A percentile compares a stretch with the other conserved stretches of the same genome.
Conservation (phyloP, 92 coral and sea anemone genomes). For the Palythoa grandiflora region DNA sequence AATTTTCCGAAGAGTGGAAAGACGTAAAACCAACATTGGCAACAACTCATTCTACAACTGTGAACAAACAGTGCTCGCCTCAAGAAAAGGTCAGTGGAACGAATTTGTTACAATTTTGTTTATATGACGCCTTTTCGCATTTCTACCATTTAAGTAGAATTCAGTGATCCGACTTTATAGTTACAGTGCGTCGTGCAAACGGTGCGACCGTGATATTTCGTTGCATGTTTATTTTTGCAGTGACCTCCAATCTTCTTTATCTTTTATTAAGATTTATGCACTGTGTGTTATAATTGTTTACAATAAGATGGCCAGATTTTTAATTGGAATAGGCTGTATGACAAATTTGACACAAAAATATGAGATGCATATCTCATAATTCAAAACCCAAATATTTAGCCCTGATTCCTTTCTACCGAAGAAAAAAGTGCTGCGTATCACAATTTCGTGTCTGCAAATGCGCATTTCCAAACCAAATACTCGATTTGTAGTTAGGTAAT, state of each 20-base stretch:
- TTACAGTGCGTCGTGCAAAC: background rate
- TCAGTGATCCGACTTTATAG: background rate
- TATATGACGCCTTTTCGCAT: background rate
- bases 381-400: no score
- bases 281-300: background rate
- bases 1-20: background rate
- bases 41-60: background rate
- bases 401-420: no score
- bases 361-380: background rate
- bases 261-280: background rate
- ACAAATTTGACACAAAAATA: background rate
- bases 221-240: background rate
- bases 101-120: background rate
- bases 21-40: background rate
- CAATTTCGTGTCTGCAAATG: no score
- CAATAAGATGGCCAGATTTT: background rate
- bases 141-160: no score
- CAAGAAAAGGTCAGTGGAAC: constrained; percentile 26
- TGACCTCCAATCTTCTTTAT: background rate
- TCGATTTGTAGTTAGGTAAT: no score
- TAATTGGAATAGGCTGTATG: background rate
- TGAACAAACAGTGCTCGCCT: background rate
- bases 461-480: no score
- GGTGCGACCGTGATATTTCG: background rate
- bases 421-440: background rate